A percentile compares a stretch with the other conserved stretches of the same genome.
These are phyloP conservation scores for Tachystola acroxantha DNA, from an alignment of 2,888 invertebrate species.

Conservation along the genomic window DNA sequence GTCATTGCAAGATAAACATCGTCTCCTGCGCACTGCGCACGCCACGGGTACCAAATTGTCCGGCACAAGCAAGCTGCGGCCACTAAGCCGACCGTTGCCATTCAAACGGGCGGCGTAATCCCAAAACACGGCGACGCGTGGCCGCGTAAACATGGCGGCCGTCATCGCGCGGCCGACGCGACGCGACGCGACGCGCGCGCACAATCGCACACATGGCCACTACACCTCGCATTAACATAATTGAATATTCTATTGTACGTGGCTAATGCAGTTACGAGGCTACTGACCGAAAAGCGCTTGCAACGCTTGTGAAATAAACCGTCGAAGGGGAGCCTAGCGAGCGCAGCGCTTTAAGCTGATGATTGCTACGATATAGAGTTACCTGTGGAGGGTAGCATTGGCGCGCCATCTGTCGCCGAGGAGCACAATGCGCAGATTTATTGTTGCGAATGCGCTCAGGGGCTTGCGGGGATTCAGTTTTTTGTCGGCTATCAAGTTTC, in stretches of 20 bases:
- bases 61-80: too few species aligned
- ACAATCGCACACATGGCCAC: conserved; percentile 49
- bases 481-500: conserved; percentile 74
- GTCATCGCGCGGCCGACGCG: conserved; percentile 22
- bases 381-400: conserved; percentile 53
- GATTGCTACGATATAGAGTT: conserved; percentile 47
- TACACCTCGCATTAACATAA: conserved; percentile 51
- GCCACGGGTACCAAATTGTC: too few species aligned
- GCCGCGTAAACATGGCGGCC: conserved; percentile 36
- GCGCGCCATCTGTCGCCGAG: conserved; percentile 63
- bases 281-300: conserved; percentile 27
- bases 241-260: conserved; percentile 65
- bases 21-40: too few species aligned
- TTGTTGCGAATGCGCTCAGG: conserved; percentile 64
- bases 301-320: conserved; percentile 21
- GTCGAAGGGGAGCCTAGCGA: conserved; percentile 1
- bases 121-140: conserved; percentile 25
- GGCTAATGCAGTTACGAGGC: conserved; percentile 60
- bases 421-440: conserved; percentile 65
- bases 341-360: conserved; percentile 30
- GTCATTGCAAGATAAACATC: too few species aligned
- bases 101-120: conserved; percentile 45
- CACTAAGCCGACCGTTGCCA: conserved; percentile 46
- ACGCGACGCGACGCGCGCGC: too few species aligned
- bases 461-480: conserved; percentile 56